phyloP scores from a whole-genome alignment of 2,113 vertebrate species.

The Pedionomus torquatus region DNA sequence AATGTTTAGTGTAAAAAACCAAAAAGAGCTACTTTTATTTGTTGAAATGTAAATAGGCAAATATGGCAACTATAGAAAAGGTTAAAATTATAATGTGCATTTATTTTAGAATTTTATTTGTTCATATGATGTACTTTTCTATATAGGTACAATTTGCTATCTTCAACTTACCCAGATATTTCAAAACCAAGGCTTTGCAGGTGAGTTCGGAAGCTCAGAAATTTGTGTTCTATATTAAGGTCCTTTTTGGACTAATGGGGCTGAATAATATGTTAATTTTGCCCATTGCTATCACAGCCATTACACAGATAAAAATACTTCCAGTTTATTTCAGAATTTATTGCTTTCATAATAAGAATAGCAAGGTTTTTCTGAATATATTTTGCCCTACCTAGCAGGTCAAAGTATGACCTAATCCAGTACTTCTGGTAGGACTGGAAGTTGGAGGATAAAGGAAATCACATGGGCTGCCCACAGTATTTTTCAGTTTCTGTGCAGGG shows the following conservation, averaged over 20 bases:
- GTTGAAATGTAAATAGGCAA: neutral
- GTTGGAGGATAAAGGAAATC: neutral
- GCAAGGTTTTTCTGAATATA: neutral
- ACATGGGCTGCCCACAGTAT: neutral
- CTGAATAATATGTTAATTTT: neutral
- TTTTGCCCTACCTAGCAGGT: neutral
- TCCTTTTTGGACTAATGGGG: neutral
- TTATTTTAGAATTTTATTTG: neutral
- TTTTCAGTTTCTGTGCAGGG: neutral
- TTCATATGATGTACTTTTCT: neutral
- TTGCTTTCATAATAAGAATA: neutral
- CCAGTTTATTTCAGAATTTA: neutral
- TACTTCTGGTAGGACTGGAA: neutral
- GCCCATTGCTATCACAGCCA: neutral
- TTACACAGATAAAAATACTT: neutral
- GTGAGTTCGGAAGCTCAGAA: neutral
- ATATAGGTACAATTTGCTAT: neutral
- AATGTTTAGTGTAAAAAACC: neutral
- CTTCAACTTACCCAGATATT: neutral
- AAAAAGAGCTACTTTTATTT: neutral
- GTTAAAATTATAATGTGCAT: neutral
- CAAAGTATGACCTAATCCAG: neutral
- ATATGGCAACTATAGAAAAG: neutral
- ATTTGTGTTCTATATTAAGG: neutral
- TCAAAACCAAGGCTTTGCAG: neutral